A percentile compares a stretch with the other conserved stretches of the same genome.
Evolutionary conservation across 2,888 invertebrate species (phyloP).

Genomic region (Julus scandinavius): DNA sequence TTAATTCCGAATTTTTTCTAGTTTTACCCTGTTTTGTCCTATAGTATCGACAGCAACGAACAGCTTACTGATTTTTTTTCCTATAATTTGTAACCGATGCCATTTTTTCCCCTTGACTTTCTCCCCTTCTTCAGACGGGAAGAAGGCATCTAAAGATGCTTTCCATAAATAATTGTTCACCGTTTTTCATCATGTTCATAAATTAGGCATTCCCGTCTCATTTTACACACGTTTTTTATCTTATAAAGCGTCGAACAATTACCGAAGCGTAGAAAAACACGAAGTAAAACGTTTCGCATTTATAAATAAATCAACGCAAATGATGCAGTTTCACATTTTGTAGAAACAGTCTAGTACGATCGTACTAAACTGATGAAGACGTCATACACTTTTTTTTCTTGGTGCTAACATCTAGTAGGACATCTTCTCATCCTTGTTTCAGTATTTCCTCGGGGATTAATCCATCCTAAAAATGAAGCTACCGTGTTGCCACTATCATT

Average conservation of each 20-base stretch:
- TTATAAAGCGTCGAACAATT: not conserved
- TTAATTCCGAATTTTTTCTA: too few relatives aligned
- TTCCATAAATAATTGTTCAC: slow-evolving; percentile 23
- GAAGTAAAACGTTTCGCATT: not conserved
- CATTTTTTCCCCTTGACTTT: not conserved
- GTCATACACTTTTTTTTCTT: not conserved
- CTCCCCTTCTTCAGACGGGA: not conserved
- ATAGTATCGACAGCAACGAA: not conserved
- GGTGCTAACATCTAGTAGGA: not conserved
- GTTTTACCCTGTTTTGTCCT: too few relatives aligned
- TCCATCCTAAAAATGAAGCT: slow-evolving; percentile 2
- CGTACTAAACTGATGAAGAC: not conserved
- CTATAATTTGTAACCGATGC: not conserved
- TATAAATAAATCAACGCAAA: slow-evolving; percentile 21
- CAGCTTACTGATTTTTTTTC: not conserved
- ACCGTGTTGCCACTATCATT: slow-evolving; percentile 4
- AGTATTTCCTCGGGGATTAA: not conserved
- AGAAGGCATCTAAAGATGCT: not conserved
- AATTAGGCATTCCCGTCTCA: slow-evolving; percentile 13
- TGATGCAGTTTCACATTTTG: not conserved
- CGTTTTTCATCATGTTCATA: slow-evolving; percentile 20
- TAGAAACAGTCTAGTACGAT: not conserved
- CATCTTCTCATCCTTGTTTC: not conserved
- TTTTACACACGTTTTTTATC: not conserved
- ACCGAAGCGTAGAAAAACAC: slow-evolving; percentile 18